Evolutionary conservation across 2,113 vertebrate species (phyloP).

Genomic region (Glaucidium brasilianum): DNA sequence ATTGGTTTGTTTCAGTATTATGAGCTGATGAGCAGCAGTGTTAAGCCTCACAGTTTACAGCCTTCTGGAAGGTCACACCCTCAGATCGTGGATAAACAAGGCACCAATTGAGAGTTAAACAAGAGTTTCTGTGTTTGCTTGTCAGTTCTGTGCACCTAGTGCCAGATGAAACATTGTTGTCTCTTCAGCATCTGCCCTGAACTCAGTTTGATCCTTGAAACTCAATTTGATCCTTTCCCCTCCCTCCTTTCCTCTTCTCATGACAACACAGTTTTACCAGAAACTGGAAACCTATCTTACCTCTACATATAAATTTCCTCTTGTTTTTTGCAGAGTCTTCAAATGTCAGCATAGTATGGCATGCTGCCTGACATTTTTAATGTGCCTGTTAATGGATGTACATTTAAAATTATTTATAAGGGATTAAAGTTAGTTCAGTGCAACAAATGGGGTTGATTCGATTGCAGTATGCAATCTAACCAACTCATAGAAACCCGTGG

Average conservation of each 20-base stretch:
- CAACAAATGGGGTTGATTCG: not conserved
- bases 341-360: not conserved
- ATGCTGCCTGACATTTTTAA: not conserved
- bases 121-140: slow-evolving; percentile 32
- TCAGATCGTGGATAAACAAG: not conserved
- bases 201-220: slow-evolving; percentile 39
- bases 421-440: not conserved
- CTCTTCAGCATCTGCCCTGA: slow-evolving; percentile 38
- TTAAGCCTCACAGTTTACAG: not conserved
- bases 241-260: not conserved
- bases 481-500: not conserved
- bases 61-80: not conserved
- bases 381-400: not conserved
- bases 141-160: not conserved
- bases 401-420: not conserved
- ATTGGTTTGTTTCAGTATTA: not conserved
- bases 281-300: not conserved
- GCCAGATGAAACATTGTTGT: slow-evolving; percentile 35
- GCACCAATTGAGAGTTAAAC: slow-evolving; percentile 11
- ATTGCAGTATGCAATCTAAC: not conserved
- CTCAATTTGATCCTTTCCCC: not conserved
- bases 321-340: not conserved
- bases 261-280: not conserved
- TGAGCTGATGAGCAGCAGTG: not conserved
- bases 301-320: not conserved